Conservation (phyloP, 2,888 invertebrate genomes). For the Acanthosepion lycidas region DNA sequence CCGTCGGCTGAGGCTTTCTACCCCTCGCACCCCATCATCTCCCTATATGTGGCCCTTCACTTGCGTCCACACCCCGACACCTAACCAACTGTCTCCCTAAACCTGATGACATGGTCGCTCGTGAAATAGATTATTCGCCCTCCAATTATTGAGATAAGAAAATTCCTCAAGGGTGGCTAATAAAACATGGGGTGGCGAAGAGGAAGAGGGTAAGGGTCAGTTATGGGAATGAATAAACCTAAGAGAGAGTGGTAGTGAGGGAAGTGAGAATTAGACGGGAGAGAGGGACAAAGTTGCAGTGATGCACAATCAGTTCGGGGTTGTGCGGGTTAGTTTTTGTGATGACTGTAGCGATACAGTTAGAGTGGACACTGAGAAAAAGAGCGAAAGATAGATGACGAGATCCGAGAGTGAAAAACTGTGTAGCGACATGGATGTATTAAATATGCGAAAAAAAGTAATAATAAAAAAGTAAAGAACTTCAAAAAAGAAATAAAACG, state of each 20-base stretch:
- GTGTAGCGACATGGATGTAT: background rate
- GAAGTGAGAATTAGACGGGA: background rate
- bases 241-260: background rate
- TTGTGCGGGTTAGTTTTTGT: background rate
- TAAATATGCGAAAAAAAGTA: background rate
- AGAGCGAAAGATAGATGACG: background rate
- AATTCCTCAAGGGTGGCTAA: slow-evolving; percentile 33
- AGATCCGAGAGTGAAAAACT: background rate
- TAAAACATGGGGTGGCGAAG: background rate
- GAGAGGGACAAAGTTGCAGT: background rate
- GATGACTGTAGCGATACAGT: background rate
- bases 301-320: background rate
- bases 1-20: background rate
- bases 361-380: background rate
- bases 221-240: background rate
- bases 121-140: slow-evolving; percentile 33
- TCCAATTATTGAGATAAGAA: slow-evolving; percentile 33
- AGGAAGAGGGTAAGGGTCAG: background rate
- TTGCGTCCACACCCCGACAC: background rate
- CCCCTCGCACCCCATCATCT: background rate
- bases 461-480: no score
- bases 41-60: background rate
- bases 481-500: no score
- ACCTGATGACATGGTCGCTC: slow-evolving; percentile 33
- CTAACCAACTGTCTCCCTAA: slow-evolving; percentile 4